Base-by-base conservation (phyloP, 2,888 invertebrate species). In the Luffia ferchaultella region DNA sequence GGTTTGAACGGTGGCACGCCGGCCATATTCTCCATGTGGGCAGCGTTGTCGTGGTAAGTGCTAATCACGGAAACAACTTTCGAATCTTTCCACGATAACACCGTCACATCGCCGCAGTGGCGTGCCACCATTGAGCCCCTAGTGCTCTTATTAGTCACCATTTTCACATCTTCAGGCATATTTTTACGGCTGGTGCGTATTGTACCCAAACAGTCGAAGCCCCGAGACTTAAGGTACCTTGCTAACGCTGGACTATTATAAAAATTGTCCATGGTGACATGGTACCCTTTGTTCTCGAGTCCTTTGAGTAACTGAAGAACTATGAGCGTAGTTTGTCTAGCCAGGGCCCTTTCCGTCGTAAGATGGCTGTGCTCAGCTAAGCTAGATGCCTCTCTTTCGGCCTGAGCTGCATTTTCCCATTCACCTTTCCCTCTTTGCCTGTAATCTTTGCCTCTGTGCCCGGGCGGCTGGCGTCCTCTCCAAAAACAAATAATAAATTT, bases 211-310 rank as follows among this genome's bases (percentile, higher is more conserved):
- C 52, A 54, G 46, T 54, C 52, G 9, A 53, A 45, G 1, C 53
- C 53, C 1, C 40, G 12, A 12, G 20, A 5, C 18, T 20, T 62
- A 16, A 63, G 47, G 18, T 55, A 50, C 18, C 61, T 54, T 20
- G 59, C 59, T 2, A 62, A 56, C n/a, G 56, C 53, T 1, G 63
- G 60, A 7, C 58, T 57, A 42, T 58, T 61, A 15, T 59, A 62
- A 44, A 49, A 61, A 49, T 60, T 60, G 20, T 58, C 60, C 59
- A 61, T 46, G 16, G 20, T 20, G 5, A 46, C n/a, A 16, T 3
- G 19, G 17, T 46, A 17, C 30, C 47, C 47, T 16, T n/a, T 19
- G 18, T 20, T n/a, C 30, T 46, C 47, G 5, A 46, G 16, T 16
- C 30, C 47, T 17, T 5, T n/a, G n/a, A 46, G n/a, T 15, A 46